Base-by-base conservation (phyloP, 2,888 invertebrate genomes). In the Drosophila quasianomalipes region DNA sequence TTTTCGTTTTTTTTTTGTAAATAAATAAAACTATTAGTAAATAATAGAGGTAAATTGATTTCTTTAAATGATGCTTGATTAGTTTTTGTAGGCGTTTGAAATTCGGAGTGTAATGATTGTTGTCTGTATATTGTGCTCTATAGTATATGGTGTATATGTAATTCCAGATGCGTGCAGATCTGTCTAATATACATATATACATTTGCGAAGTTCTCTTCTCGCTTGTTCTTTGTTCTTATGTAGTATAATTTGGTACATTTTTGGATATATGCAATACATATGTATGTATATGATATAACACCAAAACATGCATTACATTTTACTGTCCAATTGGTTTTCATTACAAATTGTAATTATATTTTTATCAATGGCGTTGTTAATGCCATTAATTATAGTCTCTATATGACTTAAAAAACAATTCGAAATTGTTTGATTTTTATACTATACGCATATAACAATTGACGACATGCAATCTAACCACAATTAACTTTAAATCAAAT, bases 21-120 rank as follows among this genome's bases (percentile, higher is more conserved):
- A 54, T 58, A 64, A 28, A 69, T 31, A 33, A 57, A 35, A 39
- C 19, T 61, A 74, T 83, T 83, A 83, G 89, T 88, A 60, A 68
- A 37, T 53, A 59, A 62, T 47, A 22, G 22, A 19, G 52, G 37
- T 9, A 59, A 39, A 33, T 35, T 5, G 9, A 6, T 37, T 35
- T 49, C 4, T 16, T 52, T 65, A 51, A 59, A 47, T 81, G 78
- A 81, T 77, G 79, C 78, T 47, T 67, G 74, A 81, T 81, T 81
- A 81, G 81, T 78, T 71, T 82, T 55, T 78, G 69, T 81, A 75
- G 81, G 90, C 83, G 72, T 41, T 90, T 91, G 92, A 92, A 91
- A 92, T 91, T 90, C 91, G 92, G 91, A 90, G 91, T 88, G 91
- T 87, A 86, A 89, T 86, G 86, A 81, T 80, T 70, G 83, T 86